Evolutionary conservation across 2,797 vertebrate genomes (phyloP).

Genomic region (Glyptemys insculpta): DNA sequence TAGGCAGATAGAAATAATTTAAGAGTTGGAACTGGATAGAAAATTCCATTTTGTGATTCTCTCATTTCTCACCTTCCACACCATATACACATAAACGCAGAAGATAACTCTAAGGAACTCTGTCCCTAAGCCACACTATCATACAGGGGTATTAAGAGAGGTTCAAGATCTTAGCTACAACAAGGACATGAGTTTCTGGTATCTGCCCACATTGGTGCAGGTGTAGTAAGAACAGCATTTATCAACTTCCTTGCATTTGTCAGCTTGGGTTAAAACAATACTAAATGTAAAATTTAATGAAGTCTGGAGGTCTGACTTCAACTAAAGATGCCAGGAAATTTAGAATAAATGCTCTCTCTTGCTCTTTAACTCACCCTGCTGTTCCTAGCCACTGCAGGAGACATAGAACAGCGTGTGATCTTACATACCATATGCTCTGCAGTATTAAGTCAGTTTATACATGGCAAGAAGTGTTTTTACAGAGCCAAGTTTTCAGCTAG

Average conservation of each 20-base stretch:
- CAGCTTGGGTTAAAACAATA: not conserved
- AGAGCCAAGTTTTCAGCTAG: rapidly evolving
- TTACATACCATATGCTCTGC: constrained; percentile 21
- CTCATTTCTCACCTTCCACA: not conserved
- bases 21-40: rapidly evolving
- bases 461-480: not conserved
- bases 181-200: not conserved
- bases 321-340: not conserved
- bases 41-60: not conserved
- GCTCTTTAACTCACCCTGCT: not conserved
- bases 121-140: rapidly evolving
- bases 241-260: not conserved
- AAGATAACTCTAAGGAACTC: not conserved
- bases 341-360: not conserved
- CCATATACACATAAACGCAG: not conserved
- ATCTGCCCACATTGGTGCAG: not conserved
- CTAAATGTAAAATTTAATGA: not conserved
- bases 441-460: not conserved
- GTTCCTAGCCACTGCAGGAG: not conserved
- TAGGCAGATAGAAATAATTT: not conserved
- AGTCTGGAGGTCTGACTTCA: not conserved
- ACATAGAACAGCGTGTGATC: not conserved
- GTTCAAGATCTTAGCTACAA: not conserved
- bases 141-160: rapidly evolving
- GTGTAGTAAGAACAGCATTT: not conserved